A percentile compares a stretch with the other conserved stretches of the same genome.
Evolutionary conservation across 1,140 invertebrate genomes (phyloP).

Genomic region (Lordiphosa collinella): DNA sequence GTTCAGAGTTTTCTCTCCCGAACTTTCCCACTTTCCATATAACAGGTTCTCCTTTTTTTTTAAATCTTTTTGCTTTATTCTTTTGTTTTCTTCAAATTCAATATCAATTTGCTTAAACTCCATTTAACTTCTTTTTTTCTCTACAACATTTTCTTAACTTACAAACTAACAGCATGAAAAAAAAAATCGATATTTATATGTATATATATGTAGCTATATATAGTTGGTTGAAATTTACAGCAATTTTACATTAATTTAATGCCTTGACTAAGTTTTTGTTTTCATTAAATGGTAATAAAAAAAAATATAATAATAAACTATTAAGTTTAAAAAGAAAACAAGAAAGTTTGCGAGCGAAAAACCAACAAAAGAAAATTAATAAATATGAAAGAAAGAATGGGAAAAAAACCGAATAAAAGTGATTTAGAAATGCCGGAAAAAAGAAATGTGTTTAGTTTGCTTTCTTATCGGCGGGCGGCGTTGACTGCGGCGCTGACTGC

Average conservation of each 20-base stretch:
- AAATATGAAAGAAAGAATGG: constrained; percentile 25
- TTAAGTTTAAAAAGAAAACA: background rate
- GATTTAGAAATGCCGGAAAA: constrained; percentile 32
- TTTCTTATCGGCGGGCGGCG: constrained; percentile 49
- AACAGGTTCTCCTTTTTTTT: constrained; percentile 19
- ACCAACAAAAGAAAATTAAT: constrained; percentile 14
- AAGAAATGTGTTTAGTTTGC: constrained; percentile 31
- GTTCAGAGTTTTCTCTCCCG: no score
- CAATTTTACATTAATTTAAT: constrained; percentile 29
- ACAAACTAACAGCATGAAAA: constrained; percentile 27
- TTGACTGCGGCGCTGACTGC: constrained; percentile 11
- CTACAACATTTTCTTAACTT: constrained; percentile 12
- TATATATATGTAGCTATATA: constrained; percentile 19
- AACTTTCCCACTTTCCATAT: no score
- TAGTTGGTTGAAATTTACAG: constrained; percentile 33
- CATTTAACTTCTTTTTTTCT: no score
- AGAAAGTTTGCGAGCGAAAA: constrained; percentile 21
- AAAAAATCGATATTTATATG: constrained; percentile 20
- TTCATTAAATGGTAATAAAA: constrained; percentile 1
- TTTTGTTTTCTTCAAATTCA: constrained; percentile 5
- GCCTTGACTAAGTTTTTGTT: constrained; percentile 6
- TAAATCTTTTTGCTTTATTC: background rate
- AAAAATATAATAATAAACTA: constrained; percentile 31
- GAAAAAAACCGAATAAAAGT: constrained; percentile 9
- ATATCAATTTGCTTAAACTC: background rate